Conservation (phyloP, 2,113 vertebrate species). For the Eulacestoma nigropectus region DNA sequence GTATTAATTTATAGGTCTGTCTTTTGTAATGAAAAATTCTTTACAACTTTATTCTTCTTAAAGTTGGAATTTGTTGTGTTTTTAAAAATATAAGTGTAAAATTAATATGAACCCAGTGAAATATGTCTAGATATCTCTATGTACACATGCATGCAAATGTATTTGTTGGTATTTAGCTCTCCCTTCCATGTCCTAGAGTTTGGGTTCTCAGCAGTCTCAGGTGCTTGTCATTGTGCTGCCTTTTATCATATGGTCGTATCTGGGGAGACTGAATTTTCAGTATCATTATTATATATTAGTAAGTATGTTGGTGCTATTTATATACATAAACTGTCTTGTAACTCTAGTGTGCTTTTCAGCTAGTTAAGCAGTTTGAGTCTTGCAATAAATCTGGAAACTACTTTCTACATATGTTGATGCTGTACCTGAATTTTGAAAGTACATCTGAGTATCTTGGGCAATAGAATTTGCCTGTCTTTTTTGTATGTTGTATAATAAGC, state of each 20-base stretch:
- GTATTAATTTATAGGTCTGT: neutral
- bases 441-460: neutral
- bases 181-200: neutral
- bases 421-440: neutral
- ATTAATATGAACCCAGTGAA: neutral
- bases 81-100: neutral
- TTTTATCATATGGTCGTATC: neutral
- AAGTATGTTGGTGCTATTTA: neutral
- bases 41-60: neutral
- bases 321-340: neutral
- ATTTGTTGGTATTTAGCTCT: neutral
- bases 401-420: neutral
- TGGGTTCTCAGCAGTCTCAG: neutral
- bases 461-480: neutral
- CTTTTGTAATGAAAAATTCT: neutral
- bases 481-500: neutral
- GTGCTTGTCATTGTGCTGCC: neutral
- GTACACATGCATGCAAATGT: too few relatives aligned
- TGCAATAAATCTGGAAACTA: neutral
- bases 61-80: neutral
- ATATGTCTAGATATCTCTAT: neutral
- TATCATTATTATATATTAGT: neutral
- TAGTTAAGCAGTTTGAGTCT: neutral
- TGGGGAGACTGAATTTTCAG: neutral
- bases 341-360: neutral